Evolutionary conservation across 2,888 invertebrate species (phyloP).

Genomic region (Meganola albula): DNA sequence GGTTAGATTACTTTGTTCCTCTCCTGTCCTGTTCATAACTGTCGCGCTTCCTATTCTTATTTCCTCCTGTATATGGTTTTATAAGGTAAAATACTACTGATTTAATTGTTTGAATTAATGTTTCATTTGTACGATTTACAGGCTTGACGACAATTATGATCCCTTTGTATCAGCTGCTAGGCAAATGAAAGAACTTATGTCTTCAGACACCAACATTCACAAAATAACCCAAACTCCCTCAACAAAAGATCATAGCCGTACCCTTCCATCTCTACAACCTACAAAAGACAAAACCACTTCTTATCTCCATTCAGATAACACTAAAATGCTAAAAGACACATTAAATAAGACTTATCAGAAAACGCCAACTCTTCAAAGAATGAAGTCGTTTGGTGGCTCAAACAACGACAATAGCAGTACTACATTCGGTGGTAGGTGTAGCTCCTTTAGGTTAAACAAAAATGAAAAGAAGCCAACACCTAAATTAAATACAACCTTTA

Average conservation of each 20-base stretch:
- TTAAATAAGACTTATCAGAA: constrained; percentile 74
- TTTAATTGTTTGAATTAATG: constrained; percentile 2
- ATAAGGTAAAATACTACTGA: too few species aligned
- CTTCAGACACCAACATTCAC: constrained; percentile 78
- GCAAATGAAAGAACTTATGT: constrained; percentile 88
- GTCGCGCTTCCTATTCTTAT: not conserved
- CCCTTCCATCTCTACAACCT: constrained; percentile 62
- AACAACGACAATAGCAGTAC: constrained; percentile 54
- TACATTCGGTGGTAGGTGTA: constrained; percentile 62
- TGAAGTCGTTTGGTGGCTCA: constrained; percentile 70
- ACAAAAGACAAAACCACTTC: constrained; percentile 56
- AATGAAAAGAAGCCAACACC: constrained; percentile 65
- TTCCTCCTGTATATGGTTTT: not conserved
- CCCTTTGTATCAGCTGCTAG: constrained; percentile 88
- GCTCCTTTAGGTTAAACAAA: constrained; percentile 66
- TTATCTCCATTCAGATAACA: constrained; percentile 51
- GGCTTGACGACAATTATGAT: constrained; percentile 81
- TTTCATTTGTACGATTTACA: constrained; percentile 42
- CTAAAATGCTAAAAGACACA: constrained; percentile 71
- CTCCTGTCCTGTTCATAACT: not conserved
- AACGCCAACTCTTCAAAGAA: constrained; percentile 68
- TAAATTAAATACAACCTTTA: constrained; percentile 67
- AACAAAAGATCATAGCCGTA: constrained; percentile 61
- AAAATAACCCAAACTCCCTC: constrained; percentile 57
- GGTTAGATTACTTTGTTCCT: constrained; percentile 45